Evolutionary conservation across 2,888 invertebrate genomes (phyloP).

Genomic region (Pogonocherus hispidulus): DNA sequence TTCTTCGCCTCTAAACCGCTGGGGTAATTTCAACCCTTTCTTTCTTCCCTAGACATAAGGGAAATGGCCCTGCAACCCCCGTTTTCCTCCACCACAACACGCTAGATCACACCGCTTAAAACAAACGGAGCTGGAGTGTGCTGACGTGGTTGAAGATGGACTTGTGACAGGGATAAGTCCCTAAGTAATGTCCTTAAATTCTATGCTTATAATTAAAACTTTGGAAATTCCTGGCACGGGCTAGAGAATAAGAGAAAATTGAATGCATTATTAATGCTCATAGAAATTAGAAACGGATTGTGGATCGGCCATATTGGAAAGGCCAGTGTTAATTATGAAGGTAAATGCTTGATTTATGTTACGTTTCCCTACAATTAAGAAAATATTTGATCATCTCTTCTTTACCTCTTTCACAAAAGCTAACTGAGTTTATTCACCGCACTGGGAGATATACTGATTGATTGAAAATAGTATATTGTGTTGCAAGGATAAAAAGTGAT

Average conservation of each 20-base stretch:
- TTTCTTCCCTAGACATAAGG: constrained; percentile 41
- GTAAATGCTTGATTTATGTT: background rate
- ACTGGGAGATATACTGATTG: too few relatives aligned
- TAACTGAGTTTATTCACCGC: constrained; percentile 26
- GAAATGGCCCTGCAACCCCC: constrained; percentile 22
- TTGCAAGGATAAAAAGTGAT: too few relatives aligned
- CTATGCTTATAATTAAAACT: constrained; percentile 59
- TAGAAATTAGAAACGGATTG: constrained; percentile 34
- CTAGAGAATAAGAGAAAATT: constrained; percentile 61
- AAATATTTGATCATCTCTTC: background rate
- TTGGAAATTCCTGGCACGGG: constrained; percentile 56
- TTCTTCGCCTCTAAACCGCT: constrained; percentile 50
- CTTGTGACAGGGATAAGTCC: constrained; percentile 15
- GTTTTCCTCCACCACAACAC: background rate
- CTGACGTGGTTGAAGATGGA: background rate
- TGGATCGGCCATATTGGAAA: background rate
- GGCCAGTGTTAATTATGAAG: background rate
- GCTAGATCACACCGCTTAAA: background rate
- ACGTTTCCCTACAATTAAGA: background rate
- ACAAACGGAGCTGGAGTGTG: background rate
- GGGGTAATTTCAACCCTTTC: constrained; percentile 49
- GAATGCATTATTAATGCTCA: constrained; percentile 60
- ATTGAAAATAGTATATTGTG: too few relatives aligned
- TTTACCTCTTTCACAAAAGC: too few relatives aligned
- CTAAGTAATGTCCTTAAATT: constrained; percentile 53